These are phyloP conservation scores for Netelia inedita DNA, from an alignment of 2,888 invertebrate genomes.

Conservation along the genomic window DNA sequence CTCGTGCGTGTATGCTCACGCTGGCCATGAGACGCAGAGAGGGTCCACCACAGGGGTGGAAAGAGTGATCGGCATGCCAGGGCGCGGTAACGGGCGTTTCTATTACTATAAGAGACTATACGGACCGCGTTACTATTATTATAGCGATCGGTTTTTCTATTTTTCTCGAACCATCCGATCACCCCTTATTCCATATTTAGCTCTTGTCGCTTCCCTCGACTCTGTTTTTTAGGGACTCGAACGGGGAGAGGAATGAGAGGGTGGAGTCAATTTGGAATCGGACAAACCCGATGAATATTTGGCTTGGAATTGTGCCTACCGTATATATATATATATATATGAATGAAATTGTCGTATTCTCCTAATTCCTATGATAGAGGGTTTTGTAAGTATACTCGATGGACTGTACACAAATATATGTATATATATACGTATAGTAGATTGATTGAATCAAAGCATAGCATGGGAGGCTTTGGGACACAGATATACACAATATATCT, in stretches of 20 bases:
- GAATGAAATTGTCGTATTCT: constrained; percentile 2
- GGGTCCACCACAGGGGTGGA: constrained; percentile 70
- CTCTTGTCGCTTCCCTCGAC: constrained; percentile 43
- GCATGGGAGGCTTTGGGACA: constrained; percentile 5
- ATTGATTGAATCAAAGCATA: constrained; percentile 18
- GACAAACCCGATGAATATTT: constrained; percentile 18
- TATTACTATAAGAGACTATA: constrained; percentile 48
- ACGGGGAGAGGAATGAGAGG: too few relatives aligned
- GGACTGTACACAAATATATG: neutral
- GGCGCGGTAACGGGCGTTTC: constrained; percentile 74
- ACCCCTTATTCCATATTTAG: constrained; percentile 53
- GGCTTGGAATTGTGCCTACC: neutral
- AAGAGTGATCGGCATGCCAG: constrained; percentile 72
- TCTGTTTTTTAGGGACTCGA: neutral
- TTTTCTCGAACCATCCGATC: neutral
- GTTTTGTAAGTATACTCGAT: constrained; percentile 11
- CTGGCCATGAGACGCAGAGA: constrained; percentile 47
- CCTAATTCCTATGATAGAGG: constrained; percentile 54
- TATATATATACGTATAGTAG: neutral
- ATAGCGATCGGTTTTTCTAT: neutral
- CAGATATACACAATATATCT: constrained; percentile 15
- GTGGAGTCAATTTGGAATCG: neutral
- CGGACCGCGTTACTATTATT: constrained; percentile 43
- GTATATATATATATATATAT: neutral
- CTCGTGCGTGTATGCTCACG: constrained; percentile 16